Evolutionary conservation across 2,797 vertebrate genomes (phyloP).

Genomic region (Paratrypauchen microcephalus): DNA sequence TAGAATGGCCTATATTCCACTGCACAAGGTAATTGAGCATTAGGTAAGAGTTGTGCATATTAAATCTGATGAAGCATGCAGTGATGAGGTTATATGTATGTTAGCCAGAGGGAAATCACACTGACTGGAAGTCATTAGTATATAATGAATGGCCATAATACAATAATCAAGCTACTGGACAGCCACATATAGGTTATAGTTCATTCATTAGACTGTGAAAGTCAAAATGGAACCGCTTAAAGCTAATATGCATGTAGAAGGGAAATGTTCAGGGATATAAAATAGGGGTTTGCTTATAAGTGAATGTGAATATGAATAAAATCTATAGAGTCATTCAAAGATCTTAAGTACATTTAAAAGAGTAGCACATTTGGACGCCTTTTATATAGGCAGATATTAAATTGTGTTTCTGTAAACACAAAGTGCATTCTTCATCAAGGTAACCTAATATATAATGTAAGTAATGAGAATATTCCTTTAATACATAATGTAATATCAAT

Average conservation of each 20-base stretch:
- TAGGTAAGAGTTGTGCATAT: slow-evolving; percentile 11
- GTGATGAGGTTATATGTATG: slow-evolving; percentile 16
- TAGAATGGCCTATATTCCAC: slow-evolving; percentile 24
- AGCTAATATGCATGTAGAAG: slow-evolving; percentile 3
- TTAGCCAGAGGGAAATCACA: slow-evolving; percentile 18
- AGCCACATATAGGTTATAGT: slow-evolving; percentile 7
- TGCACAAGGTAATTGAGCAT: slow-evolving; percentile 21
- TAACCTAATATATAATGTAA: neutral
- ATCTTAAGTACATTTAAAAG: no score
- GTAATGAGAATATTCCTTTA: neutral
- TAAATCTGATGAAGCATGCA: slow-evolving; percentile 16
- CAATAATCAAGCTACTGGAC: slow-evolving; percentile 15
- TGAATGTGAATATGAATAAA: neutral
- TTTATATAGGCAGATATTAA: neutral
- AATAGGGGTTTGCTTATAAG: neutral
- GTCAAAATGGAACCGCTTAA: slow-evolving; percentile 9
- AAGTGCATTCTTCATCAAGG: neutral
- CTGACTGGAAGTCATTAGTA: slow-evolving; percentile 13
- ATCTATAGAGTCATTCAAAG: no score
- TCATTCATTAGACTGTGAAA: slow-evolving; percentile 6
- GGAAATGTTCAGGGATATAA: neutral
- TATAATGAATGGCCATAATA: slow-evolving; percentile 17
- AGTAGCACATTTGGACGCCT: no score
- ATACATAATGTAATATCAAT: no score
- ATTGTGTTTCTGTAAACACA: neutral